Evolutionary conservation across 2,797 vertebrate species (phyloP).

Genomic region (Argyrosomus regius): DNA sequence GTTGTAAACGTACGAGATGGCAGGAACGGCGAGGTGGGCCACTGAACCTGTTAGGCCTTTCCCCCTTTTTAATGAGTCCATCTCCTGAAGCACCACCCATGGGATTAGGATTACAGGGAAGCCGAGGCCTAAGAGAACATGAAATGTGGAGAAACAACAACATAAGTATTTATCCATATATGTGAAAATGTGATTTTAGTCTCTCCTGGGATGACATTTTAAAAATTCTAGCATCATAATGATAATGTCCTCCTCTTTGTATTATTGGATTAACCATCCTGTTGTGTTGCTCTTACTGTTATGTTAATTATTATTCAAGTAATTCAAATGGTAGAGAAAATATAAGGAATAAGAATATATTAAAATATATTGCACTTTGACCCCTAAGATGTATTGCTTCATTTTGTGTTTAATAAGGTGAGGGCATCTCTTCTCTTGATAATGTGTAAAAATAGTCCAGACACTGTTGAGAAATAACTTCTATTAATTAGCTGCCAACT

Average conservation of each 20-base stretch:
- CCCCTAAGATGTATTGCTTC: too few species aligned
- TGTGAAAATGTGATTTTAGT: neutral
- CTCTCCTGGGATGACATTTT: neutral
- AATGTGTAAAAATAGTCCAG: neutral
- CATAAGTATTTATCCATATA: neutral
- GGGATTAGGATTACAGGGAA: constrained; percentile 91
- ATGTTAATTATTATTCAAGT: neutral
- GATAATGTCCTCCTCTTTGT: neutral
- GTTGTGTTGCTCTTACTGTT: neutral
- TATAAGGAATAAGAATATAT: neutral
- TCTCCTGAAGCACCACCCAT: constrained; percentile 96
- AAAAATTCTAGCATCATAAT: neutral
- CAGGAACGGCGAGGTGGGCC: constrained; percentile 88
- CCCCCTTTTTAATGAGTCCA: constrained; percentile 91
- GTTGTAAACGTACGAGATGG: constrained; percentile 92
- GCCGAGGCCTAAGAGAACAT: constrained; percentile 80
- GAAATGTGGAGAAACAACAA: neutral
- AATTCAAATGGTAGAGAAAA: neutral
- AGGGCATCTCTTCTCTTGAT: neutral
- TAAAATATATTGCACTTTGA: too few species aligned
- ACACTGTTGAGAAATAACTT: neutral
- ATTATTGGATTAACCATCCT: neutral
- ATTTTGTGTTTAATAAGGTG: too few species aligned
- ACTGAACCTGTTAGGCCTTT: constrained; percentile 82
- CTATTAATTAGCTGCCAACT: neutral